Percentiles rank a stretch among this genome's conserved stretches.
These are phyloP conservation scores for Clytia hemisphaerica DNA, from an alignment of 30 jellyfish, hydroid and myxozoan species.

Conservation along the genomic window DNA sequence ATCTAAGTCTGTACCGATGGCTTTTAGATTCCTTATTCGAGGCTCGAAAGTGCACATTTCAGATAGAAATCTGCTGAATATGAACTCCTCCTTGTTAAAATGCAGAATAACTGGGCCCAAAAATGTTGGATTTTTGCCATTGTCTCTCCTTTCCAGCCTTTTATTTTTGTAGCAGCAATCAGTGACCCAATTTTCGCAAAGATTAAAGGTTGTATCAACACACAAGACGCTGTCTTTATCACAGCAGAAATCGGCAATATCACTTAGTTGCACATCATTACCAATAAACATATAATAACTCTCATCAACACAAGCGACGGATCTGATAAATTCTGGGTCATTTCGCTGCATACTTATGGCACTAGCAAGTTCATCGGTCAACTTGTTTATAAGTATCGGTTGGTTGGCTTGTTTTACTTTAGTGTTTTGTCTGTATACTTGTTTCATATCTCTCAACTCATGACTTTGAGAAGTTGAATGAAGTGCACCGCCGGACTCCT, in stretches of 20 bases:
- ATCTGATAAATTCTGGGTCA: too few species aligned
- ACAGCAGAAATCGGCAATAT: constrained; percentile 1
- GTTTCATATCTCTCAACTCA: too few species aligned
- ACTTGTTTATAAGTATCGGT: too few species aligned
- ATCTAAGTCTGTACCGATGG: background rate
- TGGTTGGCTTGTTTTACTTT: too few species aligned
- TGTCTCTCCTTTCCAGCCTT: background rate
- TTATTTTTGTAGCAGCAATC: constrained; percentile 10
- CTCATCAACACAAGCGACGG: too few species aligned
- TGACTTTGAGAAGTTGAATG: too few species aligned
- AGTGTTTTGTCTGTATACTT: too few species aligned
- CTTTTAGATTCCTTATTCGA: constrained; percentile 2
- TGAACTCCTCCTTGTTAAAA: background rate
- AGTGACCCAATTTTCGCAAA: constrained; percentile 13
- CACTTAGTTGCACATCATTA: background rate
- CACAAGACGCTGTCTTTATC: constrained; percentile 1
- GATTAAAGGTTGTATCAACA: constrained; percentile 4
- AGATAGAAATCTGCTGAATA: background rate
- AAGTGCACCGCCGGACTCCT: too few species aligned
- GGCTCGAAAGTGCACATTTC: background rate
- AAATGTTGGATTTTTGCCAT: constrained; percentile 6
- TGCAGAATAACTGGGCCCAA: constrained; percentile 2
- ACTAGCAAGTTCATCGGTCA: too few species aligned
- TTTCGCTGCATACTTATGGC: too few species aligned
- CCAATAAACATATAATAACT: background rate